A percentile compares a stretch with the other conserved stretches of the same genome.
Evolutionary conservation across 2,113 vertebrate species (phyloP).

Genomic region (Charadrius vociferus): DNA sequence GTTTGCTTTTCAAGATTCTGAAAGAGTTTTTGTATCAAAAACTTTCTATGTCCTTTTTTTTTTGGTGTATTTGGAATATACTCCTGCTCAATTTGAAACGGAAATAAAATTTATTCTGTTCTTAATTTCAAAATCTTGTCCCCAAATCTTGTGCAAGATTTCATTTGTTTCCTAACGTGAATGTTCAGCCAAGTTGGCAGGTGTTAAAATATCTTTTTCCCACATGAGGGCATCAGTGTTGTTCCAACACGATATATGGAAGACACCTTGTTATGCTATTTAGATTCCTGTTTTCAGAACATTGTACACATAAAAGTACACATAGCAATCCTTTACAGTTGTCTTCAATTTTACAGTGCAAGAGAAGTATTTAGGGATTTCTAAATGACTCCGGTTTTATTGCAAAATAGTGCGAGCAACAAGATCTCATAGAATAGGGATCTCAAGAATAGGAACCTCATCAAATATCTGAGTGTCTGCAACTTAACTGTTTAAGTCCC

Average conservation of each 20-base stretch:
- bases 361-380: background rate
- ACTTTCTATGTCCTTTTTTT: background rate
- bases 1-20: background rate
- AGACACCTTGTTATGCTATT: background rate
- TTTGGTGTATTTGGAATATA: background rate
- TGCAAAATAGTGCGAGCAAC: background rate
- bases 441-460: background rate
- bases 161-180: background rate
- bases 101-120: background rate
- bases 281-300: background rate
- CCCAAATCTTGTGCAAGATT: background rate
- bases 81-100: background rate
- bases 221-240: constrained; percentile 78
- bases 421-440: background rate
- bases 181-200: background rate
- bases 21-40: background rate
- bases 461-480: background rate
- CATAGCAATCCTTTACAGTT: background rate
- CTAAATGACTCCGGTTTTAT: background rate
- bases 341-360: background rate
- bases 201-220: constrained; percentile 62
- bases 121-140: background rate
- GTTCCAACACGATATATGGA: constrained; percentile 10
- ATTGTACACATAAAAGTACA: background rate
- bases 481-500: background rate